Base-by-base conservation (phyloP, 2,888 invertebrate species). In the Leucozona laternaria region DNA sequence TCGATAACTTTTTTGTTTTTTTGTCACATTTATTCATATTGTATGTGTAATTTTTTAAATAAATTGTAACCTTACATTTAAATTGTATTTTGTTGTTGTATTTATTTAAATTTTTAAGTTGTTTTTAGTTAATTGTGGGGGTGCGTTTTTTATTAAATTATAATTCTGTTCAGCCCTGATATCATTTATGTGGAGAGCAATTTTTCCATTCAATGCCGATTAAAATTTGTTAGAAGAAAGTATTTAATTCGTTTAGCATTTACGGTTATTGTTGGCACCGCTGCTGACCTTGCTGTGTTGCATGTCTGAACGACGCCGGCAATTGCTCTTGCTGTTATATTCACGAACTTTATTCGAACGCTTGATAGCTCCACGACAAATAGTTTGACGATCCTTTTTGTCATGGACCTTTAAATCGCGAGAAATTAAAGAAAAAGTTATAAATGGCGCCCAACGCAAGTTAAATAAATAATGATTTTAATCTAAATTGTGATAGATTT, bases 231-330 rank as follows among this genome's bases (percentile, higher is more conserved):
- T 34, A 25, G n/a, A 43, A 45, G 31, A 48, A 7, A 28, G 6
- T 13, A 34, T 34, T 48, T 62, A 20, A 34, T 22, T 17, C 28
- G 45, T 90, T 92, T 92, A 94, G 93, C 94, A 94, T 93, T 94
- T 94, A 91, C 95, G 94, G 90, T 95, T 94, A 91, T 95, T 95
- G 92, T 94, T 95, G 89, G 93, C 94, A 88, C 94, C 93, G 89
- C 94, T 94, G 89, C 93, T 92, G 89, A 93, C 91, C 89, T 93
- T 93, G 90, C 93, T 93, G 89, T 93, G 93, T 89, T 93, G 93
- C 90, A 91, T 90, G 88, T 94, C 94, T 83, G 94, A 93, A 88
- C 94, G 94, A 64, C 94, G 93, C 79, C 93, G 93, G 66, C 93
- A 93, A 87, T 93, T 93, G 89, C 93, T 92, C 88, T 94, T 94